Conservation (phyloP, 2,797 vertebrate species). For the Sebastes steindachneri region DNA sequence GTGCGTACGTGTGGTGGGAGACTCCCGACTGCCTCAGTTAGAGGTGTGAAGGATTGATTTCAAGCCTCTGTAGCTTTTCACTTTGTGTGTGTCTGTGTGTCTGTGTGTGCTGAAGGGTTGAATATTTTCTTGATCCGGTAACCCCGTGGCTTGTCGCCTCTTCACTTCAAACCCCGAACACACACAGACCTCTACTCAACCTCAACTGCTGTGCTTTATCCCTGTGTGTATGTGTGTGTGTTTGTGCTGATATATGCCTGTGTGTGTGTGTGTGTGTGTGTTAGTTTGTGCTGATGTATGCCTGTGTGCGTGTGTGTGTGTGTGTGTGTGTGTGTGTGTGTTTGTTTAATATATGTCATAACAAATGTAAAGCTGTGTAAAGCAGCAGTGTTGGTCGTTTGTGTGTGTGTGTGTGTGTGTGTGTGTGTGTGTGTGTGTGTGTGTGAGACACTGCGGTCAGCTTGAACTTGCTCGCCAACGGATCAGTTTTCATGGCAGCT, state of each 20-base stretch:
- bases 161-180: constrained; percentile 11
- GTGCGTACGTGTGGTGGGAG: constrained; percentile 15
- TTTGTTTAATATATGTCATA: background rate
- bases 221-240: background rate
- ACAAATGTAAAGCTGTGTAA: background rate
- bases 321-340: background rate
- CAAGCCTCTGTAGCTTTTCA: constrained; percentile 38
- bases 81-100: background rate
- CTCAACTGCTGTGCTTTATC: background rate
- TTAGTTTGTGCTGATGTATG: background rate
- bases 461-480: constrained; percentile 30
- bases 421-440: constrained; percentile 21
- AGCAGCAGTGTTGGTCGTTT: background rate
- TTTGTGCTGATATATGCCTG: background rate
- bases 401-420: background rate
- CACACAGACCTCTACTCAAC: background rate
- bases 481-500: constrained; percentile 73
- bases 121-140: constrained; percentile 50
- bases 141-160: constrained; percentile 46
- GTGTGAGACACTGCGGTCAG: constrained; percentile 10
- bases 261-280: background rate
- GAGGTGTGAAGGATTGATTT: constrained; percentile 58
- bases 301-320: background rate
- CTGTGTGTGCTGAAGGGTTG: constrained; percentile 10
- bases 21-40: constrained; percentile 35